phyloP scores from a whole-genome alignment of 1,140 invertebrate species.

The Saccostrea glomerata region DNA sequence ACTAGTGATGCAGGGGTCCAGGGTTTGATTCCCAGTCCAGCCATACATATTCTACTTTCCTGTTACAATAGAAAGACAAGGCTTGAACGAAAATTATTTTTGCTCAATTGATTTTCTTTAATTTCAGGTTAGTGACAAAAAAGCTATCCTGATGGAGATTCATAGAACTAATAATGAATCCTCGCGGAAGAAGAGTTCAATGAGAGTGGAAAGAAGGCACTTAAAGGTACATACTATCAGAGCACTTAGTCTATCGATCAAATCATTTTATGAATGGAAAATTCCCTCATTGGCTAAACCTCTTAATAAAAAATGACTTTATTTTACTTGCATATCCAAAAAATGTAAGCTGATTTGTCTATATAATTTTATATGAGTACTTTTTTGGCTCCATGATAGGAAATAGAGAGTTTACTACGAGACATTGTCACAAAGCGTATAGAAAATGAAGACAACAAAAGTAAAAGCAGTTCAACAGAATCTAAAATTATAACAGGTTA shows the following conservation, averaged over 20 bases:
- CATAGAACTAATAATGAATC: conserved; percentile 10
- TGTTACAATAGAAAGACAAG: too few species aligned
- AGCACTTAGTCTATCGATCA: too few species aligned
- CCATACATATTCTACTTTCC: too few species aligned
- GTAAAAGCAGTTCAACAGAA: neutral
- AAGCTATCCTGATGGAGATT: conserved; percentile 47
- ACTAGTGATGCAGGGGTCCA: too few species aligned
- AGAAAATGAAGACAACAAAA: conserved; percentile 36
- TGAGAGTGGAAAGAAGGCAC: conserved; percentile 1
- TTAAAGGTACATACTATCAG: neutral
- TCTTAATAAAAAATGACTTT: too few species aligned
- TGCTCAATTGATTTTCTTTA: neutral
- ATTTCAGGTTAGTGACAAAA: conserved; percentile 44
- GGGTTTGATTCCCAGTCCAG: too few species aligned
- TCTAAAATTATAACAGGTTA: conserved; percentile 35
- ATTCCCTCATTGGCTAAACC: too few species aligned
- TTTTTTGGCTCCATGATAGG: neutral
- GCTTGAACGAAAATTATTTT: too few species aligned
- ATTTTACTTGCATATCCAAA: too few species aligned
- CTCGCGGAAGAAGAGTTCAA: neutral
- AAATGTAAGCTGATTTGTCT: too few species aligned
- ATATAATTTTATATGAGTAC: too few species aligned
- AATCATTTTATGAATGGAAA: too few species aligned
- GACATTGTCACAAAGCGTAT: conserved; percentile 6
- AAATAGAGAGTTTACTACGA: conserved; percentile 29